Conservation (phyloP, 2,113 vertebrate species). For the Oreotrochilus melanogaster region DNA sequence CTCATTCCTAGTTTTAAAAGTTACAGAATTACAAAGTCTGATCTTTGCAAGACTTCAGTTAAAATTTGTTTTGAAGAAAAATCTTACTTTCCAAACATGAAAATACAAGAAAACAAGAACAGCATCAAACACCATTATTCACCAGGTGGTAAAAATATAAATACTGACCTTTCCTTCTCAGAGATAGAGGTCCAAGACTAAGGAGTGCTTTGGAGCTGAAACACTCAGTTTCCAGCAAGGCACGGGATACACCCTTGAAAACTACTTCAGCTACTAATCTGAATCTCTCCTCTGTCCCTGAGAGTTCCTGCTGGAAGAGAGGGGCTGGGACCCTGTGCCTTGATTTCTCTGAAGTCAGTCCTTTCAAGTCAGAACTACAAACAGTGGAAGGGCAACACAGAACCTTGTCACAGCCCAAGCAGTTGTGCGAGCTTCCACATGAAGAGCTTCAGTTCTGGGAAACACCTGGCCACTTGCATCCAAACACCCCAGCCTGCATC, state of each 20-base stretch:
- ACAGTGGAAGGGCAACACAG: neutral
- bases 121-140: neutral
- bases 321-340: neutral
- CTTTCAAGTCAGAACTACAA: slow-evolving; percentile 56
- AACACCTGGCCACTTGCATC: slow-evolving; percentile 7
- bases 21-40: neutral
- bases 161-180: slow-evolving; percentile 55
- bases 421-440: slow-evolving; percentile 10
- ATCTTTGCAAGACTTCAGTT: neutral
- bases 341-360: slow-evolving; percentile 11
- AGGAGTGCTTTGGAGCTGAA: neutral
- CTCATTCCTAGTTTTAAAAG: neutral
- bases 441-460: neutral
- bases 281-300: neutral
- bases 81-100: neutral
- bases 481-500: neutral
- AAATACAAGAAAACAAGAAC: neutral
- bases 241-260: neutral
- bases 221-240: neutral
- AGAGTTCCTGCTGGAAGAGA: neutral
- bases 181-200: neutral
- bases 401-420: neutral
- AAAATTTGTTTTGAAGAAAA: neutral
- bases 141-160: neutral
- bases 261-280: neutral